Percentiles rank a stretch among this genome's conserved stretches.
Conservation (phyloP, 2,113 vertebrate species). For the Pagrus major region DNA sequence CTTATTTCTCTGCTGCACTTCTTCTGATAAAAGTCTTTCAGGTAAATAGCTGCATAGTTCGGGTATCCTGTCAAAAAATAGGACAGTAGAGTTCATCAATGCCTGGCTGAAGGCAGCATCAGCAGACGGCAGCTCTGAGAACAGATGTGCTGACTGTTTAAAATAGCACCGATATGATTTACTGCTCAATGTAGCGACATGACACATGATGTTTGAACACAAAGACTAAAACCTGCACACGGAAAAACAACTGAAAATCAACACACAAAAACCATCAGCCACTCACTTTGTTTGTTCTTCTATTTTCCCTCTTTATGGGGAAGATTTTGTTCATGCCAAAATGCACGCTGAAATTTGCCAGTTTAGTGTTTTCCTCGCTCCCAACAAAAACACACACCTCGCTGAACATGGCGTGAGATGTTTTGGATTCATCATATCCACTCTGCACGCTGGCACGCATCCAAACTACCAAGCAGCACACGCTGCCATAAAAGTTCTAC, state of each 20-base stretch:
- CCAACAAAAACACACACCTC: conserved; percentile 20
- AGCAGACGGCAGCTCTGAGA: background rate
- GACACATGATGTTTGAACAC: background rate
- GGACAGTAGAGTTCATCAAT: background rate
- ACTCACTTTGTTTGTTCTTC: background rate
- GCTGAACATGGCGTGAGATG: background rate
- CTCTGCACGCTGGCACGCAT: conserved; percentile 1
- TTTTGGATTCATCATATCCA: conserved; percentile 12
- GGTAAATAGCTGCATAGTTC: background rate
- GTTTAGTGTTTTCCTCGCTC: background rate
- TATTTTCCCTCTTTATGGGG: background rate
- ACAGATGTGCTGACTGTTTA: background rate
- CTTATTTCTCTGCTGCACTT: background rate
- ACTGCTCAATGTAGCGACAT: background rate
- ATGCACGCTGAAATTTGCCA: background rate
- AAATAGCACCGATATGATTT: background rate
- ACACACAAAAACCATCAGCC: background rate
- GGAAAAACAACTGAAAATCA: background rate
- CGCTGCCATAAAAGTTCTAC: conserved; percentile 10
- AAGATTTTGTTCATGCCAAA: conserved; percentile 9
- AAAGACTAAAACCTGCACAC: background rate
- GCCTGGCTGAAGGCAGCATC: background rate
- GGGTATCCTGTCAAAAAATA: background rate
- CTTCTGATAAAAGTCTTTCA: background rate
- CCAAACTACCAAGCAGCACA: background rate